These are phyloP conservation scores for Perizoma affinitatum DNA, from an alignment of 2,888 invertebrate genomes.

Conservation along the genomic window DNA sequence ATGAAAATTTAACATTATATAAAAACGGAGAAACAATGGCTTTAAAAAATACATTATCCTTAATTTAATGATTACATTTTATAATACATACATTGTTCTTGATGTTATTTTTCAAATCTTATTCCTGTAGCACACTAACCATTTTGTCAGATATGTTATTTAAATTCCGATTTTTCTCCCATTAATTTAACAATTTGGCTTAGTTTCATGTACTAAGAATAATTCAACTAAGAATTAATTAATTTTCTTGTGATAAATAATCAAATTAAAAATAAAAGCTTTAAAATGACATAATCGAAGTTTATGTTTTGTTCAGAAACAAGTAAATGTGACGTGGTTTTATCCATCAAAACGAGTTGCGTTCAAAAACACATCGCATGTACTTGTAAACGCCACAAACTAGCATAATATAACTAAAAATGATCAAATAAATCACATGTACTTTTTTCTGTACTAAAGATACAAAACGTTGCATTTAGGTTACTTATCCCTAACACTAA, in stretches of 20 bases:
- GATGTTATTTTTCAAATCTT: constrained; percentile 77
- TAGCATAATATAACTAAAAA: constrained; percentile 63
- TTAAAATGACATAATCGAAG: constrained; percentile 52
- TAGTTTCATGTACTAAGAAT: constrained; percentile 63
- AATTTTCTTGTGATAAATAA: constrained; percentile 48
- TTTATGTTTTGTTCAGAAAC: constrained; percentile 44
- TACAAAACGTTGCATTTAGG: constrained; percentile 71
- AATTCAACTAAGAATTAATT: constrained; percentile 63
- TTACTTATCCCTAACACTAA: constrained; percentile 36
- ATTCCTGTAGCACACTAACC: constrained; percentile 82
- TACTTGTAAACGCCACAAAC: constrained; percentile 44
- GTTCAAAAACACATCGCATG: constrained; percentile 55
- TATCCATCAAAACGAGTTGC: constrained; percentile 9
- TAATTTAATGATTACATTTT: constrained; percentile 81
- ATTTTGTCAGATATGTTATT: constrained; percentile 84
- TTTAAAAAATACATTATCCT: constrained; percentile 82
- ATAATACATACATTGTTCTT: constrained; percentile 82
- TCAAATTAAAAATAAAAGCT: constrained; percentile 32
- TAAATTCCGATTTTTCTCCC: constrained; percentile 83
- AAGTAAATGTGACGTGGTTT: constrained; percentile 47
- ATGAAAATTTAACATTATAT: constrained; percentile 77
- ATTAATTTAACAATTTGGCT: constrained; percentile 79
- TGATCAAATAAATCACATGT: constrained; percentile 79
- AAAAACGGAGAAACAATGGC: constrained; percentile 79
- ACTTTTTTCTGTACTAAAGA: constrained; percentile 79